Evolutionary conservation across 23 tunicate species (phyloP).

Genomic region (Corella eumyota): DNA sequence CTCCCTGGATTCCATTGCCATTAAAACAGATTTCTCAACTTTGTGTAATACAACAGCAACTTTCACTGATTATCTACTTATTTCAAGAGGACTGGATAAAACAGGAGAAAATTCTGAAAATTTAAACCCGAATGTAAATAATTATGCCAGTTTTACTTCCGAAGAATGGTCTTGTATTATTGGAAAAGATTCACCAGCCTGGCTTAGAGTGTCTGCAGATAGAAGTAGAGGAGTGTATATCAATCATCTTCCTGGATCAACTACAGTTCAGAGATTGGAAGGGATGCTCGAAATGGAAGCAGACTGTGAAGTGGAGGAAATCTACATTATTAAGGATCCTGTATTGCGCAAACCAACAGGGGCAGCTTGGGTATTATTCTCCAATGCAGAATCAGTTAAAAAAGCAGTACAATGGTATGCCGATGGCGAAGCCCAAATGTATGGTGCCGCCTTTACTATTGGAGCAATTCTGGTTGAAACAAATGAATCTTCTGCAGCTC

Average conservation of each 20-base stretch:
- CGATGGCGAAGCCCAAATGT: conserved; percentile 58
- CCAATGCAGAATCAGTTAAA: conserved; percentile 21
- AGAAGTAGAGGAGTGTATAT: conserved; percentile 39
- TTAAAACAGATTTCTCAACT: conserved; percentile 59
- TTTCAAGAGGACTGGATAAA: conserved; percentile 19
- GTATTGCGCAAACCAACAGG: conserved; percentile 57
- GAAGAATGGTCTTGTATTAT: conserved; percentile 39
- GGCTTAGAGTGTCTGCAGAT: conserved; percentile 38
- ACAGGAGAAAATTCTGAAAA: not conserved
- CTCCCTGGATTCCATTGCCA: conserved; percentile 32
- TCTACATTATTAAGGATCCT: conserved; percentile 64
- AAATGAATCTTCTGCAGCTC: conserved; percentile 12
- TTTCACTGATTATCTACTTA: conserved; percentile 34
- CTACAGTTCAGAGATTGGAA: conserved; percentile 57
- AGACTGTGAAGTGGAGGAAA: conserved; percentile 45
- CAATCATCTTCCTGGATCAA: conserved; percentile 52
- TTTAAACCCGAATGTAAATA: not conserved
- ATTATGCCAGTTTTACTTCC: not conserved
- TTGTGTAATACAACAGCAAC: conserved; percentile 16
- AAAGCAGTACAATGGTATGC: conserved; percentile 45
- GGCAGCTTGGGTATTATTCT: conserved; percentile 72
- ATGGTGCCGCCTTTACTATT: conserved; percentile 51
- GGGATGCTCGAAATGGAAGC: conserved; percentile 80
- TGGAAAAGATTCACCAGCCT: conserved; percentile 63
- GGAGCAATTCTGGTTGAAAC: conserved; percentile 27